Conservation (phyloP, 2,888 invertebrate species). For the Lycia hirtaria region DNA sequence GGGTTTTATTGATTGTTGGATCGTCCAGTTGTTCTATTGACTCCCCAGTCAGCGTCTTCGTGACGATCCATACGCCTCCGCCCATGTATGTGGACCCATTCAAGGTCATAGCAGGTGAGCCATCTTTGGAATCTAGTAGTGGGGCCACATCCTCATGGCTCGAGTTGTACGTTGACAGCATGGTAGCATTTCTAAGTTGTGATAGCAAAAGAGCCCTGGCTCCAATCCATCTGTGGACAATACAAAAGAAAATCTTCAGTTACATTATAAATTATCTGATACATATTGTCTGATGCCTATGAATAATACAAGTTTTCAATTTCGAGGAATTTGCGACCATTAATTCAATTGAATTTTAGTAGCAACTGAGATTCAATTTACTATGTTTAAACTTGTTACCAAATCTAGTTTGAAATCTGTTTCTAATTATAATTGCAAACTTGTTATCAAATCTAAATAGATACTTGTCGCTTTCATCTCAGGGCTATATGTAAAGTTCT, state of each 20-base stretch:
- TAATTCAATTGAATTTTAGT: no score
- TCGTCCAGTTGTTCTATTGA: slow-evolving; percentile 75
- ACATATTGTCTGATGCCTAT: no score
- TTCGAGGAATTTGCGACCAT: no score
- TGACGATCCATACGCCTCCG: slow-evolving; percentile 71
- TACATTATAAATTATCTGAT: neutral
- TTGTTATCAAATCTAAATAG: no score
- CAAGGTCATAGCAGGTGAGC: slow-evolving; percentile 65
- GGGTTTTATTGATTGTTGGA: slow-evolving; percentile 71
- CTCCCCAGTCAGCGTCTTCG: slow-evolving; percentile 76
- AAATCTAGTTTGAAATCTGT: no score
- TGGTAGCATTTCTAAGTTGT: slow-evolving; percentile 48
- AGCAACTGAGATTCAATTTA: no score
- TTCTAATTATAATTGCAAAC: no score
- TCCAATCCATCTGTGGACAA: slow-evolving; percentile 74
- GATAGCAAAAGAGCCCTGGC: slow-evolving; percentile 25
- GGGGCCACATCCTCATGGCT: slow-evolving; percentile 53
- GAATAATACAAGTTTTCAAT: no score
- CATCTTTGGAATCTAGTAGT: slow-evolving; percentile 56
- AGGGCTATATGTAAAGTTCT: no score
- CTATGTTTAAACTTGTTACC: no score
- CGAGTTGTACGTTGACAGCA: slow-evolving; percentile 54
- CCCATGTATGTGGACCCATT: slow-evolving; percentile 65
- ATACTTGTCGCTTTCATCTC: no score
- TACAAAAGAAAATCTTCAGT: slow-evolving; percentile 25